These are phyloP conservation scores for Heliothis subflexa DNA, from an alignment of 1,140 invertebrate genomes.

Conservation along the genomic window DNA sequence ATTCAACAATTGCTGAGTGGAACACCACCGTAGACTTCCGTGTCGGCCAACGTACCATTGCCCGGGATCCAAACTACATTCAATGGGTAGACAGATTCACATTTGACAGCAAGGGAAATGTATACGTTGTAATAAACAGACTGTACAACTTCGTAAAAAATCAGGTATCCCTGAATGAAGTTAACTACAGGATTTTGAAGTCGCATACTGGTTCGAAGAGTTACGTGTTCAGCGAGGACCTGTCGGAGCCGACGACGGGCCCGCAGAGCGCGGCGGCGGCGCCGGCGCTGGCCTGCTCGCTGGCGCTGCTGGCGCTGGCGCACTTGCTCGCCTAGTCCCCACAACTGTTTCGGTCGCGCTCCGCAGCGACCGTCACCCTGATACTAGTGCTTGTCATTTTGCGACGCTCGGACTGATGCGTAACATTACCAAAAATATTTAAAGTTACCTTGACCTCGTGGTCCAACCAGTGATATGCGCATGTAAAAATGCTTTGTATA, in stretches of 20 bases:
- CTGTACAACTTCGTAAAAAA: conserved; percentile 88
- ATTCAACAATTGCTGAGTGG: conserved; percentile 89
- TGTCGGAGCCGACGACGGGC: conserved; percentile 51
- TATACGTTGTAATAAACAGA: conserved; percentile 89
- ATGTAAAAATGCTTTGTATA: conserved; percentile 79
- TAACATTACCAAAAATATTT: conserved; percentile 81
- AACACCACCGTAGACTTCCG: conserved; percentile 85
- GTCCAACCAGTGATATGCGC: conserved; percentile 80
- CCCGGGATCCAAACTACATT: conserved; percentile 88
- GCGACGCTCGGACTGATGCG: conserved; percentile 70
- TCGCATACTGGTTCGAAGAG: conserved; percentile 86
- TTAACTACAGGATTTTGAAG: conserved; percentile 88
- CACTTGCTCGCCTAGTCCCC: conserved; percentile 74
- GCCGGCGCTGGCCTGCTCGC: conserved; percentile 66
- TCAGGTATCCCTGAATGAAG: conserved; percentile 82
- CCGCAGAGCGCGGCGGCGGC: conserved; percentile 58
- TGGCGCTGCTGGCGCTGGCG: conserved; percentile 67
- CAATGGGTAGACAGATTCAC: conserved; percentile 91
- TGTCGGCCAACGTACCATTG: conserved; percentile 87
- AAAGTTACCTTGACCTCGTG: conserved; percentile 81
- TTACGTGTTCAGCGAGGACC: conserved; percentile 87
- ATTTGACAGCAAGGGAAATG: conserved; percentile 88
- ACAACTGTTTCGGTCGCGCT: conserved; percentile 49
- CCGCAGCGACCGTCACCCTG: conserved; percentile 55
- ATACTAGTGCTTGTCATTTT: conserved; percentile 57